These are phyloP conservation scores for Pecten maximus DNA, from an alignment of 2,888 invertebrate genomes.

Conservation along the genomic window DNA sequence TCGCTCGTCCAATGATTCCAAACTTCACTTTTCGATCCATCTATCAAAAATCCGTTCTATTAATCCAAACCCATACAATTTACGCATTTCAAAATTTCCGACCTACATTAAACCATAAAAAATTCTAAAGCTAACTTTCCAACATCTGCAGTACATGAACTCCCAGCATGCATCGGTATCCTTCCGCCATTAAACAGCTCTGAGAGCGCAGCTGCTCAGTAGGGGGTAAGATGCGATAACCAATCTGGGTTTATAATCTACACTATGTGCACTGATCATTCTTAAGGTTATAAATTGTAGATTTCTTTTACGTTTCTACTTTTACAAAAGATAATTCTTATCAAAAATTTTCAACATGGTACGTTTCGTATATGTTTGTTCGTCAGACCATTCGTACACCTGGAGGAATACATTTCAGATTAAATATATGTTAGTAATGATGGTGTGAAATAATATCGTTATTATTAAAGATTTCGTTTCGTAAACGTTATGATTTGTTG, in stretches of 20 bases:
- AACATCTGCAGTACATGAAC: constrained; percentile 35
- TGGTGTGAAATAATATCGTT: background rate
- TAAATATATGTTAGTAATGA: background rate
- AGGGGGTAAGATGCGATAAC: background rate
- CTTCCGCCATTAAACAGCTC: background rate
- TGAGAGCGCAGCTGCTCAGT: constrained; percentile 2
- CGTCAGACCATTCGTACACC: background rate
- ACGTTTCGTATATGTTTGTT: background rate
- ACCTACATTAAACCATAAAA: background rate
- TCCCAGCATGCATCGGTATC: background rate
- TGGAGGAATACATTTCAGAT: background rate
- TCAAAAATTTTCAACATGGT: background rate
- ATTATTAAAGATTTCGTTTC: background rate
- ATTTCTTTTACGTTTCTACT: background rate
- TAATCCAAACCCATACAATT: background rate
- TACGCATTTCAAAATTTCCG: background rate
- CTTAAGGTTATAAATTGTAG: constrained; percentile 5
- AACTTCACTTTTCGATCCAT: background rate
- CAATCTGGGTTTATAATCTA: background rate
- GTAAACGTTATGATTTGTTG: background rate
- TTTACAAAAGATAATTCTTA: constrained; percentile 13
- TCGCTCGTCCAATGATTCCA: background rate
- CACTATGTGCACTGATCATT: background rate
- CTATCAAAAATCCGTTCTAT: background rate
- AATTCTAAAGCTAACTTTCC: background rate